phyloP scores from a whole-genome alignment of 2,113 vertebrate species.

The Okapia johnstoni region DNA sequence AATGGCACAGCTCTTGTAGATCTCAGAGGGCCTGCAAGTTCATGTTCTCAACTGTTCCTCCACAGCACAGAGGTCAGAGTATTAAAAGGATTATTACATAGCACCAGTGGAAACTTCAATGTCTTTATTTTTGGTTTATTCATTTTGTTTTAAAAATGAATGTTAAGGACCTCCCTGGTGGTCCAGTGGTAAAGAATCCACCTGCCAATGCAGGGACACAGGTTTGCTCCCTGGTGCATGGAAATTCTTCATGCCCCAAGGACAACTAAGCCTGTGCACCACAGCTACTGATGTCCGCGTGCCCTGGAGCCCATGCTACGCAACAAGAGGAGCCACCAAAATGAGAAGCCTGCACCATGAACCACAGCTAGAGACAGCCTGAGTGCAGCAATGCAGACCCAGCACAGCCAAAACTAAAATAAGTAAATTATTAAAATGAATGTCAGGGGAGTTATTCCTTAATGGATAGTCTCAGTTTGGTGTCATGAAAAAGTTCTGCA shows the following conservation, averaged over 20 bases:
- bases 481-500: not conserved
- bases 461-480: not conserved
- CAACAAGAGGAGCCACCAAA: not conserved
- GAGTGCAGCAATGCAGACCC: not conserved
- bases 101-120: not conserved
- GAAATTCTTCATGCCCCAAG: not conserved
- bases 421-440: not conserved
- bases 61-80: not conserved
- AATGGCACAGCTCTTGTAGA: not conserved
- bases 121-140: not conserved
- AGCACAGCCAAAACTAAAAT: not conserved
- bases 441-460: not conserved
- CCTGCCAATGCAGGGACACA: not conserved
- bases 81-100: not conserved
- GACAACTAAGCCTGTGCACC: not conserved
- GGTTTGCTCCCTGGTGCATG: not conserved
- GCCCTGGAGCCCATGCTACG: not conserved
- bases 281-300: not conserved
- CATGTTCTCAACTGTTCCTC: not conserved
- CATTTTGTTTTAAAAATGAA: not conserved
- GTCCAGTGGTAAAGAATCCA: not conserved
- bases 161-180: not conserved
- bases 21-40: not conserved
- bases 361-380: not conserved
- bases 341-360: not conserved